Base-by-base conservation (phyloP, 2,113 vertebrate genomes). In the Lota lota region DNA sequence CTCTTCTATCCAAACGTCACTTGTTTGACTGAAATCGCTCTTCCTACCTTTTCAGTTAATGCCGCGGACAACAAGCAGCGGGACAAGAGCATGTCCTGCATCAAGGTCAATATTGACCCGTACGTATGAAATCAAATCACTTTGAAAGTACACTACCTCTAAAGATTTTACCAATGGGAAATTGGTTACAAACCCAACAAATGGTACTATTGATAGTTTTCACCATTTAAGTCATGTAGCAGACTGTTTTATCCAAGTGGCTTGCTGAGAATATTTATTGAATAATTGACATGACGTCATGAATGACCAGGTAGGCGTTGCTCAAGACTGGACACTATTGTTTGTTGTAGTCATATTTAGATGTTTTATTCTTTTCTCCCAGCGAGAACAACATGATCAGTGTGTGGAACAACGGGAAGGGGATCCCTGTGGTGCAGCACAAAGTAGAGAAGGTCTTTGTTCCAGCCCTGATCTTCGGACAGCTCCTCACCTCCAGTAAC, bases 51-150 rank as follows among this genome's bases (percentile, higher is more conserved):
- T 12, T 11, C 72, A 99, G 97, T 99, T 68, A 99, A 99, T 83
- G 97, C 97, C 12, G 94, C 97, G 18, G 97, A 99, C 90, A 99
- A 99, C 84, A 99, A 99, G 85, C 97, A 99, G 86, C 93, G 97
- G 69, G 97, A 99, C 64, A 92, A 94, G 22, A 93, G 28, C 81
- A 99, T 99, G 97, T 93, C 94, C 2, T 95, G 93, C 86, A 98
- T 99, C 81, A 97, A 95, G 87, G 79, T 99, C 77, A 94, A 86
- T 57, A 94, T 99, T 74, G 96, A 99, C 69, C 87, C 94, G 97
- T 99, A 91, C 94, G 97, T 98, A 28, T 4, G 22, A 50, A 7
- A 56, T 1, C 2, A 40, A 5, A 56, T 0, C 1, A 10, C 40
- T 47, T 47, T 47, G 8, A 47, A 47, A 47, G 6, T 24, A 16